A percentile compares a stretch with the other conserved stretches of the same genome.
These are phyloP conservation scores for Smittia sp. DNA, from an alignment of 2,888 invertebrate species.

Conservation along the genomic window DNA sequence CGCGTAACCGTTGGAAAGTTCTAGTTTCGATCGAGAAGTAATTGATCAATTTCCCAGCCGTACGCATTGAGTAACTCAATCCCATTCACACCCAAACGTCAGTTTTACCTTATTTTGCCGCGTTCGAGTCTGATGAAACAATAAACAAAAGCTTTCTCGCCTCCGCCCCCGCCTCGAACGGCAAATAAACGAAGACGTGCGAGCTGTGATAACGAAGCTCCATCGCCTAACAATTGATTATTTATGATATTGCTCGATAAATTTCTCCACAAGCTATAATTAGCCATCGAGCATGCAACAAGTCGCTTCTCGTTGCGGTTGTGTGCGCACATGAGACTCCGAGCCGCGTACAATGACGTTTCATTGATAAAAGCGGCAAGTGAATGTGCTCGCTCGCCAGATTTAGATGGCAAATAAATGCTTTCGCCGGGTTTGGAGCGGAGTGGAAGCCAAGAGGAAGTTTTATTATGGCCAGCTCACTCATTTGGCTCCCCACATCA, in stretches of 20 bases:
- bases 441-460: constrained; percentile 18
- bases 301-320: background rate
- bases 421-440: background rate
- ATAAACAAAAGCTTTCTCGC: background rate
- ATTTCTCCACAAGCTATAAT: background rate
- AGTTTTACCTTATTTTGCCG: background rate
- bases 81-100: background rate
- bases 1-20: background rate
- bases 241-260: constrained; percentile 15
- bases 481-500: constrained; percentile 9
- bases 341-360: background rate
- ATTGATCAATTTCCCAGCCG: background rate
- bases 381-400: background rate
- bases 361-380: constrained; percentile 11
- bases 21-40: background rate
- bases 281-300: background rate
- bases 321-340: background rate
- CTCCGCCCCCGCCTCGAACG: too few species aligned
- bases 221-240: constrained; percentile 14
- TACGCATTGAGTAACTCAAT: background rate
- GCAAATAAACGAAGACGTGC: background rate
- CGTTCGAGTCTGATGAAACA: background rate
- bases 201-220: background rate
- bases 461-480: background rate
- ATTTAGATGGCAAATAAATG: constrained; percentile 9